Evolutionary conservation across 2,113 vertebrate species (phyloP).

Genomic region (Brachyhypopomus occidentalis): DNA sequence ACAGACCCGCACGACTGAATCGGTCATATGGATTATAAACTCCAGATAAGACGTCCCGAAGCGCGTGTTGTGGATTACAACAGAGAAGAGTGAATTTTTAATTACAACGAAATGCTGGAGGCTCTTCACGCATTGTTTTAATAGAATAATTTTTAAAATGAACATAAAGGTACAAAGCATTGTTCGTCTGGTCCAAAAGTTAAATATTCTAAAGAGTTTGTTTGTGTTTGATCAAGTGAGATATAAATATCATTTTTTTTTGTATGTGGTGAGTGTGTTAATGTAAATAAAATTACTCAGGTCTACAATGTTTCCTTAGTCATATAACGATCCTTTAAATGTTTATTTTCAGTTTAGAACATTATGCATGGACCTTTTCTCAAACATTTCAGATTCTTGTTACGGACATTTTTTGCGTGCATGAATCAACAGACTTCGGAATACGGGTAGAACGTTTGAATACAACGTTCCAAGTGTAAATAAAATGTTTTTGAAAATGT

Average conservation of each 20-base stretch:
- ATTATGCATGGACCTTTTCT: conserved; percentile 56
- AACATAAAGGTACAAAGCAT: conserved; percentile 49
- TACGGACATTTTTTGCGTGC: conserved; percentile 52
- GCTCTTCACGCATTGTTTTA: conserved; percentile 76
- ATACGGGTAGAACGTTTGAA: conserved; percentile 64
- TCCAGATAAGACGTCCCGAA: conserved; percentile 48
- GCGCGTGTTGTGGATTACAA: conserved; percentile 59
- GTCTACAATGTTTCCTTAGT: conserved; percentile 57
- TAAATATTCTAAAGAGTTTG: conserved; percentile 70
- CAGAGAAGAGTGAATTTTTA: conserved; percentile 56
- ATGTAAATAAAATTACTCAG: conserved; percentile 68
- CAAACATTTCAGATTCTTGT: conserved; percentile 43
- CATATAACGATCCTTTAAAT: conserved; percentile 31
- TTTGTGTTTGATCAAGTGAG: conserved; percentile 72
- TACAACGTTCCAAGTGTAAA: conserved; percentile 73
- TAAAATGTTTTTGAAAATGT: conserved; percentile 71
- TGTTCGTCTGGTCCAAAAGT: conserved; percentile 64
- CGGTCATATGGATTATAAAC: conserved; percentile 54
- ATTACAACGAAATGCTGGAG: conserved; percentile 69
- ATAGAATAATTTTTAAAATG: conserved; percentile 76
- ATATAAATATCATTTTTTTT: conserved; percentile 74
- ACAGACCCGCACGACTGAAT: conserved; percentile 54
- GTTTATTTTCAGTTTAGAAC: conserved; percentile 38
- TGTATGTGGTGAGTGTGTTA: conserved; percentile 67
- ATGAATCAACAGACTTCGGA: conserved; percentile 53